Evolutionary conservation across 2,888 invertebrate species (phyloP).

Genomic region (Eumerus sabulonum): DNA sequence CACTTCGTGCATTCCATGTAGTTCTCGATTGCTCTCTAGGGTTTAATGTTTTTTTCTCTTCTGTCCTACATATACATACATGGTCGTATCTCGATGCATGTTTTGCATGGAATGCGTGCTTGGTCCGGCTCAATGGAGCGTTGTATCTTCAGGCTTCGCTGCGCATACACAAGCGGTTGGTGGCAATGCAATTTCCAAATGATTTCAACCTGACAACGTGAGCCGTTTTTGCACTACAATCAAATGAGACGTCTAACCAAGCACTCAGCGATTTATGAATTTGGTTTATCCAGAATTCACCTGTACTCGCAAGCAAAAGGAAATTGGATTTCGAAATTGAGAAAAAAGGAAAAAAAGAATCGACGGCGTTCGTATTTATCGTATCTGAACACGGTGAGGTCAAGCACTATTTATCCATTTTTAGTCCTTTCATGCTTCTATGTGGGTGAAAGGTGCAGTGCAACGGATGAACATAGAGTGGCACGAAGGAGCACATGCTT

Average conservation of each 20-base stretch:
- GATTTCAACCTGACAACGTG: constrained; percentile 23
- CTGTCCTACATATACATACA: constrained; percentile 5
- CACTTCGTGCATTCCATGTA: too few relatives aligned
- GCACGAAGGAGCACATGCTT: constrained; percentile 23
- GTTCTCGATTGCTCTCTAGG: neutral
- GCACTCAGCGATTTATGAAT: constrained; percentile 9
- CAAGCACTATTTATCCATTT: constrained; percentile 38
- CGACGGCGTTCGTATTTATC: neutral
- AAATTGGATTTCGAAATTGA: constrained; percentile 57
- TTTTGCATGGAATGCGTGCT: constrained; percentile 24
- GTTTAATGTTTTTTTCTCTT: constrained; percentile 3
- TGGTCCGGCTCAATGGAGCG: constrained; percentile 33
- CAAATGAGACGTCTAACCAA: constrained; percentile 15
- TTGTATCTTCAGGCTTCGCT: constrained; percentile 47
- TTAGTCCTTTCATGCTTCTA: neutral
- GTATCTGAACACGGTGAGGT: constrained; percentile 33
- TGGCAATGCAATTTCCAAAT: constrained; percentile 26
- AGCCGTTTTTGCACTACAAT: constrained; percentile 9
- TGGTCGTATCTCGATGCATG: neutral
- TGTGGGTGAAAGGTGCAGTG: constrained; percentile 6
- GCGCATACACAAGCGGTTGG: constrained; percentile 15
- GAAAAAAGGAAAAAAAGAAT: constrained; percentile 32
- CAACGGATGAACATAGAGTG: constrained; percentile 10
- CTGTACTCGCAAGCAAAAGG: constrained; percentile 14
- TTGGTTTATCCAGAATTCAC: constrained; percentile 9